Conservation (phyloP, 2,888 invertebrate genomes). For the Trichacis sp. region DNA sequence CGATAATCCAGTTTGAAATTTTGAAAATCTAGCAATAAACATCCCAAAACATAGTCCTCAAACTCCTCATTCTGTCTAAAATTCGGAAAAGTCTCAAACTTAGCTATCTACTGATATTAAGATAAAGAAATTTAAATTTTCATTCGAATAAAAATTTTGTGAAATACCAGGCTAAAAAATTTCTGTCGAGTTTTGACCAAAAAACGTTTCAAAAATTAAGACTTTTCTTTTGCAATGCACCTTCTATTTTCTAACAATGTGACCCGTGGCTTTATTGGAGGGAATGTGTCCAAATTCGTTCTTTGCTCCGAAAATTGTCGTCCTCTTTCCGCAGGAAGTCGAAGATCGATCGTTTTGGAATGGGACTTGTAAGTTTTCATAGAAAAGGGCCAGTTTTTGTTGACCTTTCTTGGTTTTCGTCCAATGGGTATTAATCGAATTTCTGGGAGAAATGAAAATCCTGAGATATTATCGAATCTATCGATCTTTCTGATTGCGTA, state of each 20-base stretch:
- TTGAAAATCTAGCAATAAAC: too few species aligned
- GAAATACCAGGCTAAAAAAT: too few species aligned
- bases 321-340: constrained; percentile 20
- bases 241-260: constrained; percentile 30
- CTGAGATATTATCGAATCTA: not conserved
- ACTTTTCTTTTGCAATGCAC: too few species aligned
- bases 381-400: not conserved
- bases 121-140: too few species aligned
- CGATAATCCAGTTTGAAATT: too few species aligned
- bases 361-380: not conserved
- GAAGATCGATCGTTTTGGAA: not conserved
- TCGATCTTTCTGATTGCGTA: constrained; percentile 12
- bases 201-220: too few species aligned
- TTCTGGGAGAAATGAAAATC: not conserved
- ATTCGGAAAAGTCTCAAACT: too few species aligned
- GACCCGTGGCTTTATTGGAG: constrained; percentile 43
- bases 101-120: too few species aligned
- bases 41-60: too few species aligned
- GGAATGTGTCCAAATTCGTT: constrained; percentile 45
- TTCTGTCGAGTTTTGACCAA: too few species aligned
- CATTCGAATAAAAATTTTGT: too few species aligned
- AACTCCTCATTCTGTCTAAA: too few species aligned
- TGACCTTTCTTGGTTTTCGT: not conserved
- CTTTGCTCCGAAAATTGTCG: constrained; percentile 39
- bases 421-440: not conserved